Conservation (phyloP, 2,888 invertebrate genomes). For the Lysandra coridon region DNA sequence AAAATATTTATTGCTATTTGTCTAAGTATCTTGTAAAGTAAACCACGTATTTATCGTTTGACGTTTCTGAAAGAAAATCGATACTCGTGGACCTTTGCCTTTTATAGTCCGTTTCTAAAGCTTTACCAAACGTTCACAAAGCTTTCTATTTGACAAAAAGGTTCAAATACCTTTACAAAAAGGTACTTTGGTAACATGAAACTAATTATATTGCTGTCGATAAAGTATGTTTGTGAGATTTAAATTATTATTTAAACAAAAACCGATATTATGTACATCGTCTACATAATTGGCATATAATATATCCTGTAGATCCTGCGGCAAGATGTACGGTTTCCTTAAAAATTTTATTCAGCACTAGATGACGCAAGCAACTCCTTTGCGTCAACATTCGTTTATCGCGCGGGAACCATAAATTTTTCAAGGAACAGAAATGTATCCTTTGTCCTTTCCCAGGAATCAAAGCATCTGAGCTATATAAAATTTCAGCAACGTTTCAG, state of each 20-base stretch:
- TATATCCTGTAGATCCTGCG: background rate
- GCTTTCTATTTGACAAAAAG: background rate
- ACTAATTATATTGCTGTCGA: background rate
- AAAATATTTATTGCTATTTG: background rate
- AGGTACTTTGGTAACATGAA: background rate
- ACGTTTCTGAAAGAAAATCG: background rate
- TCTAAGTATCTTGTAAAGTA: background rate
- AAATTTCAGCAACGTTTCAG: too few species aligned
- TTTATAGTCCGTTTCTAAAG: constrained; percentile 13
- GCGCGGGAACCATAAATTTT: too few species aligned
- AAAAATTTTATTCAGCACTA: background rate
- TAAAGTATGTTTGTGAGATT: background rate
- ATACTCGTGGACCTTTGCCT: background rate
- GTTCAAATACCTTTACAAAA: background rate
- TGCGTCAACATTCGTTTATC: too few species aligned
- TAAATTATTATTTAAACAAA: too few species aligned
- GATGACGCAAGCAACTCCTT: background rate
- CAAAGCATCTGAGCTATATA: too few species aligned
- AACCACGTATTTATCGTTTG: background rate
- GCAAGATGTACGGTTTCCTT: background rate
- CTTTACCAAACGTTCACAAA: constrained; percentile 3
- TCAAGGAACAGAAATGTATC: too few species aligned
- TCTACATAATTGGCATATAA: too few species aligned
- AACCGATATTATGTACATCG: too few species aligned
- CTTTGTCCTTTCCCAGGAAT: too few species aligned